A percentile compares a stretch with the other conserved stretches of the same genome.
phyloP scores from a whole-genome alignment of 2,797 vertebrate species.

The Tarsius wallacei region DNA sequence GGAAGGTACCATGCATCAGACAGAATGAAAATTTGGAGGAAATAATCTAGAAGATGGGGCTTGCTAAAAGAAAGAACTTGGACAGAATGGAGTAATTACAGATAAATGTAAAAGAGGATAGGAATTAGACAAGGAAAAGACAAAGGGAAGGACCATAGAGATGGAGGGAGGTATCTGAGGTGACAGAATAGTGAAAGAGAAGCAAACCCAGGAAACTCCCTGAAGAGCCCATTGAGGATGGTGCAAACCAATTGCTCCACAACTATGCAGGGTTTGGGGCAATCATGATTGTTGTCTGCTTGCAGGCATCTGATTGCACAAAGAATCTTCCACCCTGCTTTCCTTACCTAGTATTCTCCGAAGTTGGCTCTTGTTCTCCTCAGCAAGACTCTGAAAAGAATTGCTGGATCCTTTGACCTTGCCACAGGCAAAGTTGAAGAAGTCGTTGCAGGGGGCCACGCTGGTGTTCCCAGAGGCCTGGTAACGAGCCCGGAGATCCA shows the following conservation, averaged over 20 bases:
- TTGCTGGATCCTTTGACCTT: conserved; percentile 75
- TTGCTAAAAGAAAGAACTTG: neutral
- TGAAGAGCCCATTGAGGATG: neutral
- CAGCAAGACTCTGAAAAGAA: conserved; percentile 90
- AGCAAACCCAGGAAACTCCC: no score
- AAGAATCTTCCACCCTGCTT: neutral
- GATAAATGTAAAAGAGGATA: neutral
- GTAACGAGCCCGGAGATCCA: conserved; percentile 89
- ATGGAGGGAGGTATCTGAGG: no score
- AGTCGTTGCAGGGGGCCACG: conserved; percentile 93
- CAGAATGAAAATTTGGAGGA: neutral
- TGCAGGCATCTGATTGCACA: neutral
- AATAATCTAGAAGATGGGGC: neutral
- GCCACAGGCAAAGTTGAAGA: conserved; percentile 94
- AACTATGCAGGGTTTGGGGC: neutral
- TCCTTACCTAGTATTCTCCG: conserved; percentile 93
- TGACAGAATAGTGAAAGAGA: neutral
- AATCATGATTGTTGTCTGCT: neutral
- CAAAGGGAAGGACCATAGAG: neutral
- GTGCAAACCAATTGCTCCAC: accelerated
- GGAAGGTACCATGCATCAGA: accelerated
- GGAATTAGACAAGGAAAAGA: neutral
- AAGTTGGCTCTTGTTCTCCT: conserved; percentile 92
- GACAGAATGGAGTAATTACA: neutral
- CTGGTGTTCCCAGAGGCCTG: conserved; percentile 92